phyloP scores from a whole-genome alignment of 2,113 vertebrate genomes.

The Nannobrachium achirus region DNA sequence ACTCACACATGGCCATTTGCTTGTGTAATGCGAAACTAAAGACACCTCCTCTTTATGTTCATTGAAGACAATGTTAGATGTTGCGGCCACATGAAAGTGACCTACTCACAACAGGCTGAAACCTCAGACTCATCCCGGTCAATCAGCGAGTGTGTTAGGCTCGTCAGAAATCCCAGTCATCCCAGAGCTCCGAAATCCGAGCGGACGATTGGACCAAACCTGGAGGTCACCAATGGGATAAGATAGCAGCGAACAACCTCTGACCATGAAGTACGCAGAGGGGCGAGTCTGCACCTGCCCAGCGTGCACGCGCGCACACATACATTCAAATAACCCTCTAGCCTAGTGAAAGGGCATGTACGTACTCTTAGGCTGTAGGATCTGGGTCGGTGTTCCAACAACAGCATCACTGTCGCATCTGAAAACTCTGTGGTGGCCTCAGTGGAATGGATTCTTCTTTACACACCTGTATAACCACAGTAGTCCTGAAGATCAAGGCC shows the following conservation, averaged over 20 bases:
- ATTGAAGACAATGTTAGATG: constrained; percentile 20
- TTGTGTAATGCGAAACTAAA: constrained; percentile 27
- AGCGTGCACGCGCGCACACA: constrained; percentile 7
- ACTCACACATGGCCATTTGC: background rate
- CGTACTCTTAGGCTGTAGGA: background rate
- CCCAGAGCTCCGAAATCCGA: constrained; percentile 46
- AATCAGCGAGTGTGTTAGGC: constrained; percentile 40
- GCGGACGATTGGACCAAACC: constrained; percentile 61
- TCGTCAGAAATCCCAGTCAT: constrained; percentile 55
- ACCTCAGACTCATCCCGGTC: constrained; percentile 56
- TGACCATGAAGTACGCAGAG: constrained; percentile 62
- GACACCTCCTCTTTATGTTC: constrained; percentile 16
- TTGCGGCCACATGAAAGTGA: constrained; percentile 12
- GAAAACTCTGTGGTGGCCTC: constrained; percentile 6
- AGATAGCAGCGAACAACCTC: constrained; percentile 54
- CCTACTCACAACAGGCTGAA: constrained; percentile 53
- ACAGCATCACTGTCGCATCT: constrained; percentile 23
- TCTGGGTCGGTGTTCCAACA: constrained; percentile 39
- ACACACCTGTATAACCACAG: constrained; percentile 23
- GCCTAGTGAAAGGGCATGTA: constrained; percentile 22
- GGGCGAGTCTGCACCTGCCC: constrained; percentile 71
- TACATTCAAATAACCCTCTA: constrained; percentile 1
- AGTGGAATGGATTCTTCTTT: constrained; percentile 25
- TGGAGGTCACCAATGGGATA: constrained; percentile 57
- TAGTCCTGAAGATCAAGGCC: background rate